Conservation (phyloP, 2,113 vertebrate genomes). For the Brienomyrus longianalis region DNA sequence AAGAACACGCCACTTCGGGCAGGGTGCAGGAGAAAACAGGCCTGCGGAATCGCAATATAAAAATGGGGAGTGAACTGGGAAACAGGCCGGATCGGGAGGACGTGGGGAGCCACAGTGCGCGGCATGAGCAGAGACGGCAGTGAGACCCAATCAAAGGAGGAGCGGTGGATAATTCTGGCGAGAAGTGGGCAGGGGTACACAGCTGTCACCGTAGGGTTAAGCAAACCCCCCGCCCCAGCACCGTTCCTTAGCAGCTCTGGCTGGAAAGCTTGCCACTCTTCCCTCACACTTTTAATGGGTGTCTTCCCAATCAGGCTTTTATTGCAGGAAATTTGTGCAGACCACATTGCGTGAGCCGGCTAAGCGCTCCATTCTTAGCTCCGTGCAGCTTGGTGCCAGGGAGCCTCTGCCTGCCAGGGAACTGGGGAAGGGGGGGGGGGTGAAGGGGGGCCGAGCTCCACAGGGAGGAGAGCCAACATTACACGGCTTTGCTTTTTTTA, state of each 20-base stretch:
- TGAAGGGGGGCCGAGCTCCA: constrained; percentile 2
- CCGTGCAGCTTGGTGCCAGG: constrained; percentile 50
- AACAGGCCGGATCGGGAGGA: constrained; percentile 64
- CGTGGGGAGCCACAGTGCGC: constrained; percentile 48
- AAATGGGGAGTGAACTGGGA: constrained; percentile 62
- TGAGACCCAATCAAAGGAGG: constrained; percentile 37
- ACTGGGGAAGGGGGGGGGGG: constrained; percentile 25
- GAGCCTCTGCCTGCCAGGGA: constrained; percentile 48
- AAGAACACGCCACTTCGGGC: constrained; percentile 42
- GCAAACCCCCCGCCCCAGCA: constrained; percentile 15
- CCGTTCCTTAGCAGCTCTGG: constrained; percentile 35
- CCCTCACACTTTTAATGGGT: constrained; percentile 45
- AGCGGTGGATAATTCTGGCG: background rate
- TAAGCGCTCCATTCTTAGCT: constrained; percentile 64
- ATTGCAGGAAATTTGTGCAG: constrained; percentile 69
- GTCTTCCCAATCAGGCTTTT: constrained; percentile 69
- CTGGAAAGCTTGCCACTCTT: constrained; percentile 5
- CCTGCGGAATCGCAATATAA: constrained; percentile 64
- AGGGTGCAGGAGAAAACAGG: constrained; percentile 34
- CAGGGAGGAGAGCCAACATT: background rate
- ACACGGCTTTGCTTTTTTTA: background rate
- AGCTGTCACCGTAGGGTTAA: constrained; percentile 41
- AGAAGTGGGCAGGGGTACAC: constrained; percentile 24
- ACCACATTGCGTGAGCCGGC: constrained; percentile 68
- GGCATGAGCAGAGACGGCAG: constrained; percentile 62